Base-by-base conservation (phyloP, 2,888 invertebrate genomes). In the Saturnia pavonia region DNA sequence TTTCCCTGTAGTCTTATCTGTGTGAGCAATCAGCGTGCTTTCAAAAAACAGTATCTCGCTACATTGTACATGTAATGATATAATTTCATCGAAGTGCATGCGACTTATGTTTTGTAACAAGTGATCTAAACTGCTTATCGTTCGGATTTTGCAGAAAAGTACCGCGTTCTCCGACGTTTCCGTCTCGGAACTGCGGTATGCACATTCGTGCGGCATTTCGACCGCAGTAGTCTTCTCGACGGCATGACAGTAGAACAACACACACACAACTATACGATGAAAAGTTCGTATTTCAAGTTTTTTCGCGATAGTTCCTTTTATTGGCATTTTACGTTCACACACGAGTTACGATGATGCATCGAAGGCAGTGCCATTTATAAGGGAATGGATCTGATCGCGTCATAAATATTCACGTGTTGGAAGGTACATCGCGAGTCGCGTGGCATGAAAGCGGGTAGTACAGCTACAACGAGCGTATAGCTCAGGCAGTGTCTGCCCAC, bases 11-110 rank as follows among this genome's bases (percentile, higher is more conserved):
- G 85, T 70, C 79, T 92, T 87, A 71, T 92, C 88, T 63, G 88
- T 84, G 51, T 92, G 92, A 73, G 95, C 92, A 73, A 95, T 95
- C 73, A 96, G 87, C 69, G 95, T 95, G 82, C 96, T 96, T 88
- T 96, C 96, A 84, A 96, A 96, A 89, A 96, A 96, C 76, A 96
- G 89, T 76, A 96, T 96, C 84, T 96, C 96, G 91, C 96, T 96
- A 91, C 97, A 97, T 89, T 96, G 96, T 75, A 96, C 94, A 80
- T 95, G 95, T 78, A 97, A 90, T 22, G 95, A 95, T 79, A 96
- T 94, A 78, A 95, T 94, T 82, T 96, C 96, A 76, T 95, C 95
- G 74, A 88, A 90, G 87, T 96, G 96, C 67, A 95, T 94, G 83
- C 95, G 94, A 77, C 96, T 96, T 80, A 97, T 94, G 87, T 96